Conservation (phyloP, 2,113 vertebrate genomes). For the Lepisosteus oculatus region DNA sequence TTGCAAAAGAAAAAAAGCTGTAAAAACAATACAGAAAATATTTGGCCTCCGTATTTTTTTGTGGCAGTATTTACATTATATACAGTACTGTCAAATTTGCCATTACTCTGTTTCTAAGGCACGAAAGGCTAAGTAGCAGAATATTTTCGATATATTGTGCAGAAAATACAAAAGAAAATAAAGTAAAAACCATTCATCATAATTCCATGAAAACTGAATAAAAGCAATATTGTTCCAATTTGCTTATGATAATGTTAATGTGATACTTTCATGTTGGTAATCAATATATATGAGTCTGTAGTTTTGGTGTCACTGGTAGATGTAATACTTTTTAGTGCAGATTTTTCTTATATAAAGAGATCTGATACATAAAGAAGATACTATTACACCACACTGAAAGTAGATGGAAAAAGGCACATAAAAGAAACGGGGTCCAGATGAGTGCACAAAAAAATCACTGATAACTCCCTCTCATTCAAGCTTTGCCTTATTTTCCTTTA, state of each 20-base stretch:
- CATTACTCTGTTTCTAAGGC: constrained; percentile 75
- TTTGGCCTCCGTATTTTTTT: constrained; percentile 79
- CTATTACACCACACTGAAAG: no score
- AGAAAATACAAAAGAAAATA: constrained; percentile 53
- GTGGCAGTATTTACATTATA: constrained; percentile 79
- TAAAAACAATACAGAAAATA: constrained; percentile 90
- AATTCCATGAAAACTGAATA: not conserved
- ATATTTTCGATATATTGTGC: constrained; percentile 67
- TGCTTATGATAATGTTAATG: not conserved
- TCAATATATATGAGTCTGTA: not conserved
- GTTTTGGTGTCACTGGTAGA: not conserved
- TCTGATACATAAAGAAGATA: no score
- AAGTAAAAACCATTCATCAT: constrained; percentile 30
- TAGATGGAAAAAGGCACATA: no score
- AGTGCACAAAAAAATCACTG: no score
- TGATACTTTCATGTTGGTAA: not conserved
- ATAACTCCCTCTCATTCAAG: no score
- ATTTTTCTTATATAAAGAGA: no score
- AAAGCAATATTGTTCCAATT: not conserved
- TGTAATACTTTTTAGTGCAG: not conserved
- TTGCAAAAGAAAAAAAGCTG: constrained; percentile 79
- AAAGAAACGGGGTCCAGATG: no score
- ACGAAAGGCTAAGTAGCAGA: constrained; percentile 80
- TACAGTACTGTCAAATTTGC: constrained; percentile 76
- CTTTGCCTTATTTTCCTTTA: no score